Conservation (phyloP, 2,888 invertebrate species). For the Chloroclystis v-ata region DNA sequence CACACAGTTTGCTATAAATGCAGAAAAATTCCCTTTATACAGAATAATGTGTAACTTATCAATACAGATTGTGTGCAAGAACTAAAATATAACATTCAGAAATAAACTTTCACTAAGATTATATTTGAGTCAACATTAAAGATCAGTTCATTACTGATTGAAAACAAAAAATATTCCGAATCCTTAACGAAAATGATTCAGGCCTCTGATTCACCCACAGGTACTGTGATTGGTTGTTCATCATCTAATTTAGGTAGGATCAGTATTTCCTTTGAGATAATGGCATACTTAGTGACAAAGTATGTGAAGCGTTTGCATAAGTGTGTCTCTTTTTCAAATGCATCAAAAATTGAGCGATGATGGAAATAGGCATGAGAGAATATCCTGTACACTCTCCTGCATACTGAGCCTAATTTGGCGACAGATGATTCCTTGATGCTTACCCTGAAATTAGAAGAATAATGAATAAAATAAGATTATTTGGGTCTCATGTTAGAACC, state of each 20-base stretch:
- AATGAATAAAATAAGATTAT: background rate
- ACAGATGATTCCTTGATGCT: constrained; percentile 99
- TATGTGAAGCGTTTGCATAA: constrained; percentile 97
- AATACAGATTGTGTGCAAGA: constrained; percentile 2
- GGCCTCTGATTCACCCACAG: constrained; percentile 74
- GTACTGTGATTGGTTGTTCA: constrained; percentile 78
- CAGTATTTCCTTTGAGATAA: constrained; percentile 98
- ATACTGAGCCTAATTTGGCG: constrained; percentile 98
- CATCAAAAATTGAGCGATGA: constrained; percentile 97
- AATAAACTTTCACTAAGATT: constrained; percentile 7
- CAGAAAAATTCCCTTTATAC: background rate
- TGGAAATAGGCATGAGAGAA: constrained; percentile 99
- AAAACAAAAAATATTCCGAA: constrained; percentile 23
- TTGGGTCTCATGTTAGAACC: too few relatives aligned
- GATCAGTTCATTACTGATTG: constrained; percentile 17
- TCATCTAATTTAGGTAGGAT: constrained; percentile 97
- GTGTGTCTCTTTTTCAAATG: constrained; percentile 97
- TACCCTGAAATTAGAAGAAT: constrained; percentile 81
- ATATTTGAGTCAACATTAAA: constrained; percentile 18
- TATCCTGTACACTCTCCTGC: constrained; percentile 98
- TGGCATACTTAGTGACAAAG: constrained; percentile 98
- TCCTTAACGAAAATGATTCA: constrained; percentile 43
- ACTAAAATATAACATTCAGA: constrained; percentile 8
- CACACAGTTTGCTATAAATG: background rate
- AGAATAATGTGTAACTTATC: too few relatives aligned